Evolutionary conservation across 2,113 vertebrate genomes (phyloP), one percentile per base, ranked within the genome.

Genomic region (Illadopsis cleaveri): DNA sequence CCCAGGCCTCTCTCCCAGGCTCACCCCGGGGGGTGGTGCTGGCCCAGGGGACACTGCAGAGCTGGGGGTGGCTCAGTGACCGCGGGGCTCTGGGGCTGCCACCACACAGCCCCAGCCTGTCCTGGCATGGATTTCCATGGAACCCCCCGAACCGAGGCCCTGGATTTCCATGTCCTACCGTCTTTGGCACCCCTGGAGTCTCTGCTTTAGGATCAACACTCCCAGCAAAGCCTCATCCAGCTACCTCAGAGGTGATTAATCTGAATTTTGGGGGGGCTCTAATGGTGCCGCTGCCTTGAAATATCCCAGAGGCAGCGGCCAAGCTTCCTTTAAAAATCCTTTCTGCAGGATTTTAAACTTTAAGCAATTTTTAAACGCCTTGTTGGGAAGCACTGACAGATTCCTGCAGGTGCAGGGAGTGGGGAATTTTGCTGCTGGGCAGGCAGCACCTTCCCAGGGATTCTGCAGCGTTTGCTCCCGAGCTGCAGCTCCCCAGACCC

Each of bases 401-500:
- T 51, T 12, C 61, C 64, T 11, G 6, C 27, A 50, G 78, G 48
- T 3, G 10, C 44, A 2, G 56, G 56, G 70, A 60, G 61, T 0
- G 42, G 45, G 35, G 57, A 2, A 33, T 30, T 47, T 47, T 19
- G 56, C 87, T 54, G 69, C 5, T 3, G 27, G 40, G 33, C 60
- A 1, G 1, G 40, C 31, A 18, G 50, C 38, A 2, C 30, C 58
- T 54, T 12, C 6, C 5, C 2, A 17, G 3, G 25, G 75, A 9
- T 24, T 23, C 35, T 0, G 4, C 58, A 10, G 62, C 3, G 0
- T 7, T 20, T 8, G 35, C 56, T 44, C 9, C 78, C 4, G 0
- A 56, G 14, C 86, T 19, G 69, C 87, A 37, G 60, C 79, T 85
- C 86, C 68, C 42, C 21, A 3, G 10, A 24, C 23, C 40, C 61